Base-by-base conservation (phyloP, 2,797 vertebrate genomes). In the Eulemur rubriventer region DNA sequence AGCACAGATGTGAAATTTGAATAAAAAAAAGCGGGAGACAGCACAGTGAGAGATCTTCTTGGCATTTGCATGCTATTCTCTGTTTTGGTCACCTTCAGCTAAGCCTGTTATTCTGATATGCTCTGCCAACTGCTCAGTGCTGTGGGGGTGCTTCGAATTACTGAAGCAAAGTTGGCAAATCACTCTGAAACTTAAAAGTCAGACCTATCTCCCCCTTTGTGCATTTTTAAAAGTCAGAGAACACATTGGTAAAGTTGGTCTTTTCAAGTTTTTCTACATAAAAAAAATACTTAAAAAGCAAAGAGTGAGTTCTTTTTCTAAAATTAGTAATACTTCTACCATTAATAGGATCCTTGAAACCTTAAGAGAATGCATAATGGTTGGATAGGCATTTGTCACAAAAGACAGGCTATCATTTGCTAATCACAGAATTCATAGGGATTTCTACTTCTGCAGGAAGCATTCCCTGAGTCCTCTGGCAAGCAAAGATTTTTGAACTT, bases 1-100 rank as follows among this genome's bases (percentile, higher is more conserved):
- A 95, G 96, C 95, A 96, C 97, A 93, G 81, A 81, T 52, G 87
- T 97, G 84, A 97, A 97, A 98, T 97, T 96, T 97, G 72, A 88
- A 96, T 79, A 3, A 89, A 48, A 94, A 94, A 41, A 52, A 18
- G 4, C 24, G 46, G 57, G 55, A 96, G 85, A 87, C 28, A 91
- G 82, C 17, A 3, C 3, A 79, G 2, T 67, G 13, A 95, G 50
- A 75, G 35, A 84, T 86, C 85, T 72, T 96, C 81, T 69, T 94
- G 96, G 91, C 92, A 35, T 96, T 69, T 55, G 80, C 1, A n/a
- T 24, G 20, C 26, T 67, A 18, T n/a, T 95, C 82, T 72, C 82
- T 52, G 18, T 86, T 97, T 97, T 73, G 94, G 89, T 97, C 93
- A 88, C 63, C 91, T 97, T 97, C 61, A 69, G 69, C 73, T 92